These are phyloP conservation scores for Zaprionus inermis DNA, from an alignment of 1,140 invertebrate genomes.

Conservation along the genomic window DNA sequence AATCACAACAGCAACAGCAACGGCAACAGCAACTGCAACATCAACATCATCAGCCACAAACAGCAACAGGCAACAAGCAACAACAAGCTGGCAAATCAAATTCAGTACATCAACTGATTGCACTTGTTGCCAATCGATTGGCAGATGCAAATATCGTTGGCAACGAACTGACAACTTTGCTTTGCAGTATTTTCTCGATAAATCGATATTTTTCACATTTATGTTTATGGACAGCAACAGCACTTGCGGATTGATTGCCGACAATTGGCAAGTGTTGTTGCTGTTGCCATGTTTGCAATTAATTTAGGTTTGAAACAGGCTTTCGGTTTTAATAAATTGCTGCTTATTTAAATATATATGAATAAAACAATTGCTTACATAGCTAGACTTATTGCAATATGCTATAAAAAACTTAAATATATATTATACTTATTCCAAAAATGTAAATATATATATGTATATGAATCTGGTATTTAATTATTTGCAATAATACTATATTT, in stretches of 20 bases:
- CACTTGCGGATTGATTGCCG: slow-evolving; percentile 75
- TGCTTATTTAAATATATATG: background rate
- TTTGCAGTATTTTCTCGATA: slow-evolving; percentile 11
- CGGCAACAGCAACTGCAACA: slow-evolving; percentile 1
- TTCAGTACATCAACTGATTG: slow-evolving; percentile 76
- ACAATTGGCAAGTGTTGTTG: slow-evolving; percentile 60
- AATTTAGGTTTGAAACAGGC: slow-evolving; percentile 35
- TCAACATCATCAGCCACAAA: slow-evolving; percentile 33
- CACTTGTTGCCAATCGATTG: slow-evolving; percentile 69
- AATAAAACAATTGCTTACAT: background rate
- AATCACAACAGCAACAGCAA: slow-evolving; percentile 34
- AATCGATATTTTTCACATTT: slow-evolving; percentile 33
- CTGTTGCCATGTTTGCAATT: slow-evolving; percentile 49
- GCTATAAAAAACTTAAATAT: no score
- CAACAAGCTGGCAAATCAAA: slow-evolving; percentile 69
- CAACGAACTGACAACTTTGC: slow-evolving; percentile 29
- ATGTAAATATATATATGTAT: no score
- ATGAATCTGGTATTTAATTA: no score
- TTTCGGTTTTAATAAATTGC: slow-evolving; percentile 10
- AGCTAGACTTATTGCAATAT: background rate
- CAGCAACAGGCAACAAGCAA: slow-evolving; percentile 39
- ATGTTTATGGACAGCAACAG: slow-evolving; percentile 46
- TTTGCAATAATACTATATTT: no score
- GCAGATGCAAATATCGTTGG: slow-evolving; percentile 70
- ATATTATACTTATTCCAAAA: no score